Conservation (phyloP, 2,113 vertebrate species). For the Gyps fulvus region DNA sequence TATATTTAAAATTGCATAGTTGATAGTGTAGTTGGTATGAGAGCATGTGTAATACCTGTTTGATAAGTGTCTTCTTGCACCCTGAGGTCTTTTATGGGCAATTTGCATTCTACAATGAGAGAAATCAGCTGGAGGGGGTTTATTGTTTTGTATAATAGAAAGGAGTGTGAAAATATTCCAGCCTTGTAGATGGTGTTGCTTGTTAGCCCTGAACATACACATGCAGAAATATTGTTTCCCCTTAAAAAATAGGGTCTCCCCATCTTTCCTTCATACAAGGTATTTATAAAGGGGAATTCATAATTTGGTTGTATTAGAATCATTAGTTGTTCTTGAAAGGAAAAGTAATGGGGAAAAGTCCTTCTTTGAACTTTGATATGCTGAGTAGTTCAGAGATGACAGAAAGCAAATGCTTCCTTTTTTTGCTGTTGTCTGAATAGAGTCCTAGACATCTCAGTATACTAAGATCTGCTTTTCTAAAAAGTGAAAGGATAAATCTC, state of each 20-base stretch:
- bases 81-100: slow-evolving; percentile 73
- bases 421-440: not conserved
- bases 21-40: slow-evolving; percentile 47
- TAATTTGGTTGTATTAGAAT: slow-evolving; percentile 56
- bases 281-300: slow-evolving; percentile 63
- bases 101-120: slow-evolving; percentile 77
- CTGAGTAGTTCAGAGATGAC: not conserved
- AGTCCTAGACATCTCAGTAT: not conserved
- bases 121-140: slow-evolving; percentile 76
- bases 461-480: slow-evolving; percentile 2
- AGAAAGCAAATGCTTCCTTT: slow-evolving; percentile 8
- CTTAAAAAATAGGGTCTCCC: slow-evolving; percentile 37
- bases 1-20: slow-evolving; percentile 59
- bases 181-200: slow-evolving; percentile 72
- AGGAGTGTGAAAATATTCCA: slow-evolving; percentile 76
- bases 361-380: slow-evolving; percentile 34
- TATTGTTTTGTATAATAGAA: slow-evolving; percentile 76
- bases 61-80: slow-evolving; percentile 78
- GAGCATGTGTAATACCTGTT: slow-evolving; percentile 65
- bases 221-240: slow-evolving; percentile 58
- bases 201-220: slow-evolving; percentile 65
- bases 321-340: slow-evolving; percentile 60
- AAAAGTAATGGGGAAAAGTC: slow-evolving; percentile 32
- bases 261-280: not conserved
- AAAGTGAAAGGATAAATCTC: slow-evolving; percentile 32